phyloP scores from a whole-genome alignment of 2,888 invertebrate species.

The Trichogramma dendrolimi region DNA sequence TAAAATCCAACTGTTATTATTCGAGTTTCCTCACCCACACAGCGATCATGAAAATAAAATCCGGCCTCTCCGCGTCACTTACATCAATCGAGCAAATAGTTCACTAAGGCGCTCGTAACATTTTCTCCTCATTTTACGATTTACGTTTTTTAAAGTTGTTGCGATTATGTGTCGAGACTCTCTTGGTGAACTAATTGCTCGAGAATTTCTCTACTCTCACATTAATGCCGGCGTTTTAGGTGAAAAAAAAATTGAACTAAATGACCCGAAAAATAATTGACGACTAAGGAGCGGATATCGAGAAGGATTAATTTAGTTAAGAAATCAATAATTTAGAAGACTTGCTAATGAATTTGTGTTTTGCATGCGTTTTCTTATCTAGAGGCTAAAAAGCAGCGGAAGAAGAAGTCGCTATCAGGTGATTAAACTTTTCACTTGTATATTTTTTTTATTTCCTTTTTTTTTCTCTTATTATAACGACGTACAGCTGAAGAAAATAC shows the following conservation, averaged over 20 bases:
- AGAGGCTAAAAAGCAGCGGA: conserved; percentile 95
- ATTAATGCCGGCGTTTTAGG: too few species aligned
- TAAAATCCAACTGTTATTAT: conserved; percentile 2
- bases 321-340: conserved; percentile 33
- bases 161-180: not conserved
- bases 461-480: conserved; percentile 20
- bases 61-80: not conserved
- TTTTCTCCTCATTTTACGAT: too few species aligned
- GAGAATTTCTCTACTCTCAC: conserved; percentile 10
- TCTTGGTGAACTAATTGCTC: conserved; percentile 10
- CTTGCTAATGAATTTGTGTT: conserved; percentile 50
- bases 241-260: not conserved
- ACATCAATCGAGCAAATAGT: not conserved
- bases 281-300: not conserved
- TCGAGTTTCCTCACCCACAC: conserved; percentile 10
- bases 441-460: conserved; percentile 9
- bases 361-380: conserved; percentile 52
- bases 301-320: conserved; percentile 3
- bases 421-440: conserved; percentile 52
- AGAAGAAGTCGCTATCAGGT: conserved; percentile 89
- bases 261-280: not conserved
- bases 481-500: conserved; percentile 28
- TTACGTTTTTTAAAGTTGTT: not conserved
- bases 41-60: conserved; percentile 18
- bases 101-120: not conserved